A percentile compares a stretch with the other conserved stretches of the same genome.
Evolutionary conservation across 2,113 vertebrate species (phyloP).

Genomic region (Malurus elegans): DNA sequence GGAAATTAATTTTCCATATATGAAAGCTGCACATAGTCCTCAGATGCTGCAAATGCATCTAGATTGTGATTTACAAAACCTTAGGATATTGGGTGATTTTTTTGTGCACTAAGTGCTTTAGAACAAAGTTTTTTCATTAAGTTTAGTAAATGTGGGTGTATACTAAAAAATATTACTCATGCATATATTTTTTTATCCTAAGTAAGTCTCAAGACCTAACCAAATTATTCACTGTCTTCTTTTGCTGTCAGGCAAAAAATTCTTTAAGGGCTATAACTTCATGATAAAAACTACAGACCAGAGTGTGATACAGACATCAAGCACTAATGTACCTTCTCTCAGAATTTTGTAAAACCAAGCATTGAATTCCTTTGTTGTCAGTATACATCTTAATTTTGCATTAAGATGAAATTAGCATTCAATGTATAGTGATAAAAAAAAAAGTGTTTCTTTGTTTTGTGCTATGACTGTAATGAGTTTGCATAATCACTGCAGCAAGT

Average conservation of each 20-base stretch:
- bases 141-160: neutral
- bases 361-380: neutral
- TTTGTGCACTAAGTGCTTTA: neutral
- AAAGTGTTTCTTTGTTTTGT: neutral
- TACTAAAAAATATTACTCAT: neutral
- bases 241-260: neutral
- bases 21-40: neutral
- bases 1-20: neutral
- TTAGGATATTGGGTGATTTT: neutral
- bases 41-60: neutral
- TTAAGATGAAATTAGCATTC: neutral
- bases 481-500: slow-evolving; percentile 24
- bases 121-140: neutral
- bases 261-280: neutral
- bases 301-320: neutral
- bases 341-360: neutral
- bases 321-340: neutral
- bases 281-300: neutral
- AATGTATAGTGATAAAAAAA: neutral
- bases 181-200: neutral
- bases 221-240: neutral
- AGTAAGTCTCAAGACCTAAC: neutral
- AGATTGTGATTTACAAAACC: neutral
- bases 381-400: neutral
- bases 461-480: neutral